Conservation (phyloP, 2,888 invertebrate genomes). For the Neoascia interrupta region DNA sequence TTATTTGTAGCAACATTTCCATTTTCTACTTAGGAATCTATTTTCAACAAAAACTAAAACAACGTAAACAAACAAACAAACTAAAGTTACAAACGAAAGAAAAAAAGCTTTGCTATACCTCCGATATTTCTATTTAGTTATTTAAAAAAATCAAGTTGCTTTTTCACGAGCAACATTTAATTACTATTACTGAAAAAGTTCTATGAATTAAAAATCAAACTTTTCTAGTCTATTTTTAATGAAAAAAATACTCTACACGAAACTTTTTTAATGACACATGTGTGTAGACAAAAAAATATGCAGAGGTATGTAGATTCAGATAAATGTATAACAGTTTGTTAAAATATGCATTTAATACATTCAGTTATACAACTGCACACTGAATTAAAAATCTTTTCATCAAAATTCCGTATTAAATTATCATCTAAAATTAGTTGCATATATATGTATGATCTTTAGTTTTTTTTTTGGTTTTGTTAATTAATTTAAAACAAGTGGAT, state of each 20-base stretch:
- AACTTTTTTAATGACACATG: constrained; percentile 44
- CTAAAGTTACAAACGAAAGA: constrained; percentile 5
- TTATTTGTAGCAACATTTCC: too few relatives aligned
- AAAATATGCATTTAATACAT: constrained; percentile 54
- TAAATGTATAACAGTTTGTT: constrained; percentile 56
- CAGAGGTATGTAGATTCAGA: constrained; percentile 66
- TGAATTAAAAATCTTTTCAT: constrained; percentile 44
- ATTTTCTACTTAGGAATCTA: background rate
- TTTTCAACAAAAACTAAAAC: background rate
- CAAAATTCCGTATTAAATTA: constrained; percentile 61
- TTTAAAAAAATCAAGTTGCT: constrained; percentile 25
- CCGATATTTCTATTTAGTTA: constrained; percentile 60
- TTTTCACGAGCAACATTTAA: too few relatives aligned
- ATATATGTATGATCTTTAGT: constrained; percentile 49
- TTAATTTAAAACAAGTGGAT: constrained; percentile 81
- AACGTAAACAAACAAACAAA: background rate
- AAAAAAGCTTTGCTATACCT: constrained; percentile 56
- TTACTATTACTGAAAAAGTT: background rate
- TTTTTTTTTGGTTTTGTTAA: constrained; percentile 59
- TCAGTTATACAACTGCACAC: constrained; percentile 49
- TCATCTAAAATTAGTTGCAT: too few relatives aligned
- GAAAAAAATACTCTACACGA: constrained; percentile 15
- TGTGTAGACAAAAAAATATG: constrained; percentile 61
- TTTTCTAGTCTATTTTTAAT: too few relatives aligned
- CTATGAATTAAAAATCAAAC: background rate